A percentile compares a stretch with the other conserved stretches of the same genome.
These are phyloP conservation scores for Poeciliopsis infans DNA, from an alignment of 2,797 vertebrate genomes.

Conservation along the genomic window DNA sequence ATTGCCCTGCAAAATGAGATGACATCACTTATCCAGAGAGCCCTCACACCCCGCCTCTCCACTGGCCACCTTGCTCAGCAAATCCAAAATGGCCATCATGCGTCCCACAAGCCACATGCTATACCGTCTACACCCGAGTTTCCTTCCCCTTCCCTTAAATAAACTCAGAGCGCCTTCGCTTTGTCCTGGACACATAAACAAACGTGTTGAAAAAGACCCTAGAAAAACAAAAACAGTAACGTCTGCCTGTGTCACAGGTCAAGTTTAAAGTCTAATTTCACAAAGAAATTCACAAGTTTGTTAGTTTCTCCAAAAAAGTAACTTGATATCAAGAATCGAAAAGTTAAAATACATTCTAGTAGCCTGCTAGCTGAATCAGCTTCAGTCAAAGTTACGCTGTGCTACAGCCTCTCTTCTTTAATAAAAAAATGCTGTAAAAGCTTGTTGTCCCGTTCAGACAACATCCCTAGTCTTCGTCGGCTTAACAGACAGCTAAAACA, in stretches of 20 bases:
- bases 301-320: slow-evolving; percentile 61
- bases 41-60: slow-evolving; percentile 79
- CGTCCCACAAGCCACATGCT: slow-evolving; percentile 80
- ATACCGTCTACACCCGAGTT: slow-evolving; percentile 64
- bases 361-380: slow-evolving; percentile 70
- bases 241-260: slow-evolving; percentile 54
- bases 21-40: slow-evolving; percentile 87
- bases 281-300: slow-evolving; percentile 59
- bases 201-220: slow-evolving; percentile 55
- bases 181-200: slow-evolving; percentile 40
- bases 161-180: slow-evolving; percentile 30
- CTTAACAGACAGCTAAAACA: slow-evolving; percentile 69
- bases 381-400: slow-evolving; percentile 62
- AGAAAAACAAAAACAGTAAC: slow-evolving; percentile 41
- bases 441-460: slow-evolving; percentile 55
- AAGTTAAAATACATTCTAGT: slow-evolving; percentile 64
- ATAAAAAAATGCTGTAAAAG: slow-evolving; percentile 56
- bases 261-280: slow-evolving; percentile 55
- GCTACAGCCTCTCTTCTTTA: slow-evolving; percentile 75
- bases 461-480: slow-evolving; percentile 55
- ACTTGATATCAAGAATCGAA: slow-evolving; percentile 70
- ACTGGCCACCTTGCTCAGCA: slow-evolving; percentile 75
- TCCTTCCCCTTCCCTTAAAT: slow-evolving; percentile 41
- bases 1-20: slow-evolving; percentile 88
- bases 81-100: slow-evolving; percentile 85